A percentile compares a stretch with the other conserved stretches of the same genome.
These are phyloP conservation scores for Erebia ligea DNA, from an alignment of 2,888 invertebrate species.

Conservation along the genomic window DNA sequence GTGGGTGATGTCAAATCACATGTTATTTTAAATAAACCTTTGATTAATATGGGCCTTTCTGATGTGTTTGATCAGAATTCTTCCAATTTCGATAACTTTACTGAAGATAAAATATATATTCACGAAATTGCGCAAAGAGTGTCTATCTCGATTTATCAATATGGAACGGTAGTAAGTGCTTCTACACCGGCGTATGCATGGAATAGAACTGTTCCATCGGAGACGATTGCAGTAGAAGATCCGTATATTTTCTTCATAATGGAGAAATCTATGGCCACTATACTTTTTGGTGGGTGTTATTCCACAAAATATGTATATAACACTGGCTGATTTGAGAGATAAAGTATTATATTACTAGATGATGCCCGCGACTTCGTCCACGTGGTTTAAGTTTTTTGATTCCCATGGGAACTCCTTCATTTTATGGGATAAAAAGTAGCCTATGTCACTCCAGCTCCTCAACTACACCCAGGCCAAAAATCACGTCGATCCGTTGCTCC, in stretches of 20 bases:
- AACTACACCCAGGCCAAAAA: no score
- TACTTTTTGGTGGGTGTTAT: slow-evolving; percentile 10
- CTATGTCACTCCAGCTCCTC: no score
- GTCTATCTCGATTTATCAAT: neutral
- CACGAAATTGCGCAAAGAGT: neutral
- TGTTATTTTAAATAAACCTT: slow-evolving; percentile 82
- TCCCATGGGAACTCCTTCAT: no score
- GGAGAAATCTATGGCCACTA: slow-evolving; percentile 8
- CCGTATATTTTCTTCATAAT: slow-evolving; percentile 11
- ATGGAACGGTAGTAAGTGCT: neutral
- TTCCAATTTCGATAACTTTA: slow-evolving; percentile 5
- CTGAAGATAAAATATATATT: slow-evolving; percentile 10
- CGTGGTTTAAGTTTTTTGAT: no score
- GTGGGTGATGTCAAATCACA: slow-evolving; percentile 46
- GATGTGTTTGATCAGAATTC: slow-evolving; percentile 82
- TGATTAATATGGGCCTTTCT: slow-evolving; percentile 86
- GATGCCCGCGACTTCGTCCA: no score
- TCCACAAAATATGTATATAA: neutral
- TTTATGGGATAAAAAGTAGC: no score
- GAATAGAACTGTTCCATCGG: no score
- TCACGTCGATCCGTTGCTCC: no score
- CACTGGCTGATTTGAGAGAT: no score
- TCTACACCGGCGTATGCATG: neutral
- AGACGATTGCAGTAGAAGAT: neutral
- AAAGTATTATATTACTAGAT: no score